phyloP scores from a whole-genome alignment of 2,797 vertebrate species.

The Leptatherina wallacei region DNA sequence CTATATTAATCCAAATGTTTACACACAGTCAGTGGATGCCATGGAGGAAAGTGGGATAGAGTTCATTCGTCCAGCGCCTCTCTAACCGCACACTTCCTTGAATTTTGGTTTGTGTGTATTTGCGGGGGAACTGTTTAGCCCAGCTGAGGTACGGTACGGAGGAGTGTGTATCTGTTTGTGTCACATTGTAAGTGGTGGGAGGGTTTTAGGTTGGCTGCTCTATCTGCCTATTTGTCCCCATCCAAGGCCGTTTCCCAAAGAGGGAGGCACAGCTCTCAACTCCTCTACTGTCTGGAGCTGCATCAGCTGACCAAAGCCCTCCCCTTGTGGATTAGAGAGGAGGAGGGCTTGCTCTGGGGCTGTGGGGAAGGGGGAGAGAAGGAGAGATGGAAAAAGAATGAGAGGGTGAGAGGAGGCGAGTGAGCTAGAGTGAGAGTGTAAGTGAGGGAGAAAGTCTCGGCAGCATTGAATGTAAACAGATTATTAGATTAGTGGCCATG shows the following conservation, averaged over 20 bases:
- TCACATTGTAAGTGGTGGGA: conserved; percentile 54
- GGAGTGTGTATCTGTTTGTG: conserved; percentile 34
- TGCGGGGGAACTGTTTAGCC: conserved; percentile 36
- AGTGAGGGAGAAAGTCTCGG: conserved; percentile 76
- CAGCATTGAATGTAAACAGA: conserved; percentile 84
- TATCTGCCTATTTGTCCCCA: conserved; percentile 72
- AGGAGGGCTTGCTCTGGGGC: conserved; percentile 60
- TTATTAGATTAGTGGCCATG: conserved; percentile 80
- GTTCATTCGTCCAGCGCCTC: conserved; percentile 61
- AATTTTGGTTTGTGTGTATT: conserved; percentile 47
- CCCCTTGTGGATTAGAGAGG: conserved; percentile 71
- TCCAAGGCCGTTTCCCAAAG: conserved; percentile 79
- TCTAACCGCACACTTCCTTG: conserved; percentile 60
- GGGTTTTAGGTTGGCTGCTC: conserved; percentile 55
- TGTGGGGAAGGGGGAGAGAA: conserved; percentile 48
- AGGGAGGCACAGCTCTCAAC: conserved; percentile 74
- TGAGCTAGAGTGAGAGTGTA: conserved; percentile 58
- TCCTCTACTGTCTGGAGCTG: conserved; percentile 73
- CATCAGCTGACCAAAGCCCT: conserved; percentile 78
- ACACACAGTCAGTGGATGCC: conserved; percentile 77
- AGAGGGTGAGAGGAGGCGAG: conserved; percentile 47
- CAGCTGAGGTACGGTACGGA: conserved; percentile 35
- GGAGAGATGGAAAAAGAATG: conserved; percentile 40
- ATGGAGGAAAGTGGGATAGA: conserved; percentile 68
- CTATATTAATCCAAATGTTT: conserved; percentile 86